Percentiles rank a stretch among this genome's conserved stretches.
Evolutionary conservation across 2,797 vertebrate genomes (phyloP).

Genomic region (Rhinatrema bivittatum): DNA sequence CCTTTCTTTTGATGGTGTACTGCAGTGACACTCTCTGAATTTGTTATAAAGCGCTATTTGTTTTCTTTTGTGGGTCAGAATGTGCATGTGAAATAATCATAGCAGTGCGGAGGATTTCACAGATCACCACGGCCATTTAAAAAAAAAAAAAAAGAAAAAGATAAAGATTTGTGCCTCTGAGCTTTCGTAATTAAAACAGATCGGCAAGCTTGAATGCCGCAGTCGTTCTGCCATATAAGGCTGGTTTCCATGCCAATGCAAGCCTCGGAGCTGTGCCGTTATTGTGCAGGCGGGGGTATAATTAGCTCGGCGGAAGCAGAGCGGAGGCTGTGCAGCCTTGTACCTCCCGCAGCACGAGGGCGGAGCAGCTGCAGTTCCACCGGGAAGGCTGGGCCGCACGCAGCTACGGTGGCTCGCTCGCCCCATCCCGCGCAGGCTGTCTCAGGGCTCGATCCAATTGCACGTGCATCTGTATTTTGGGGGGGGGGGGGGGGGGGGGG

Average conservation of each 20-base stretch:
- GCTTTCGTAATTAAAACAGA: slow-evolving; percentile 35
- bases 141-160: no score
- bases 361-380: slow-evolving; percentile 19
- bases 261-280: slow-evolving; percentile 19
- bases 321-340: slow-evolving; percentile 2
- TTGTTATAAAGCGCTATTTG: no score
- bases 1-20: no score
- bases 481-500: no score
- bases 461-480: no score
- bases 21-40: no score
- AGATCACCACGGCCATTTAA: no score
- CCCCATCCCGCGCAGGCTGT: background rate
- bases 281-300: slow-evolving; percentile 21
- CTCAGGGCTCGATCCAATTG: background rate
- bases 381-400: no score
- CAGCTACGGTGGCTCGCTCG: background rate
- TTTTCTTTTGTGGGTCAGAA: no score
- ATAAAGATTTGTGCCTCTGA: slow-evolving; percentile 9
- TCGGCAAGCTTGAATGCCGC: slow-evolving; percentile 33
- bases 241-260: slow-evolving; percentile 26
- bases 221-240: slow-evolving; percentile 17
- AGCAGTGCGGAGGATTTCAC: no score
- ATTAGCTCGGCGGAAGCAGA: slow-evolving; percentile 29
- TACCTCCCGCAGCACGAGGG: background rate
- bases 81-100: no score